Conservation (phyloP, 2,888 invertebrate genomes). For the Drosophila ezoana region DNA sequence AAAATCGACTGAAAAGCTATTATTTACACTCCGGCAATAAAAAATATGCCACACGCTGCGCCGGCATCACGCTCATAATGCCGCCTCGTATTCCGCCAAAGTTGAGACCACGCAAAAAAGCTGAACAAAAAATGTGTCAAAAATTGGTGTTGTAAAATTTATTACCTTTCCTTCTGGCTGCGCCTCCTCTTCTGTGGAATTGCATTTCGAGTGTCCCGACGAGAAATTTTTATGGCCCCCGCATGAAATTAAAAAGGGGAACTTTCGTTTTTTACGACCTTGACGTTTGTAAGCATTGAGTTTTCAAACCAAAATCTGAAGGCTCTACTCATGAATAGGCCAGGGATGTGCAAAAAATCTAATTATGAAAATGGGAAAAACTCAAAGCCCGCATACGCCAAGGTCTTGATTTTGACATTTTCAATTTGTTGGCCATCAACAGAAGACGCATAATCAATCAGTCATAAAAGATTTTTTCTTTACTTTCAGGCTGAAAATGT, state of each 20-base stretch:
- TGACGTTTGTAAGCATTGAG: conserved; percentile 33
- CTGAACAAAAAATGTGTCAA: conserved; percentile 62
- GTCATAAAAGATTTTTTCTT: conserved; percentile 31
- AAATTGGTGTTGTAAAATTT: conserved; percentile 70
- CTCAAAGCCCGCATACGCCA: conserved; percentile 24
- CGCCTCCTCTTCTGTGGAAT: conserved; percentile 37
- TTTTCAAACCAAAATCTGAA: conserved; percentile 49
- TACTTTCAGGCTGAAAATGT: conserved; percentile 51
- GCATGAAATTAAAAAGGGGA: not conserved
- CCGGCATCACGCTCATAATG: not conserved
- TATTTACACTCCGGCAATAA: conserved; percentile 78
- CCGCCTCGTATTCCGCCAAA: not conserved
- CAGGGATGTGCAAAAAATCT: conserved; percentile 51
- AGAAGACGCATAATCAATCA: conserved; percentile 58
- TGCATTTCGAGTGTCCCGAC: conserved; percentile 29
- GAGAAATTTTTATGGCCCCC: conserved; percentile 40
- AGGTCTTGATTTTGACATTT: conserved; percentile 43
- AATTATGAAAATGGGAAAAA: conserved; percentile 50
- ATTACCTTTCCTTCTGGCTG: conserved; percentile 67
- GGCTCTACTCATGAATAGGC: conserved; percentile 37
- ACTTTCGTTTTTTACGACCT: conserved; percentile 53
- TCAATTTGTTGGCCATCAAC: conserved; percentile 42
- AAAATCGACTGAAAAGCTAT: conserved; percentile 78
- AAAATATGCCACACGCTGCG: conserved; percentile 63
- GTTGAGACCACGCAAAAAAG: conserved; percentile 16